Evolutionary conservation across 2,888 invertebrate genomes (phyloP).

Genomic region (Phalangium opilio): DNA sequence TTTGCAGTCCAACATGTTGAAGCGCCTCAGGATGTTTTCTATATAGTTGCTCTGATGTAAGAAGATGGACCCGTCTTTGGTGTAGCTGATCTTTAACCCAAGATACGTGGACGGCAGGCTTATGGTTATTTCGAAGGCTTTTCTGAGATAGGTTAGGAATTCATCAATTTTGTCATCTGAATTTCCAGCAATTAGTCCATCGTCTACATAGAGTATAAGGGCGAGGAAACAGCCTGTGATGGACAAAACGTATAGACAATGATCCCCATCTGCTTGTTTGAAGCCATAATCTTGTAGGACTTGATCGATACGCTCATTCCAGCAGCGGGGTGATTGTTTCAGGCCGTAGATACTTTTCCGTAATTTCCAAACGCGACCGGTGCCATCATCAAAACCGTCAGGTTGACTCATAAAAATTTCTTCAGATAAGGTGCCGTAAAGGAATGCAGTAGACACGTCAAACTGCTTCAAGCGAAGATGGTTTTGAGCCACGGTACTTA

Average conservation of each 20-base stretch:
- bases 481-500: conserved; percentile 9
- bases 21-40: too few species aligned
- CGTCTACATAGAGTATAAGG: conserved; percentile 20
- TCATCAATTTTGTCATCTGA: too few species aligned
- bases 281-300: conserved; percentile 7
- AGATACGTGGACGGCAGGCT: too few species aligned
- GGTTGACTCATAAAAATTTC: conserved; percentile 17
- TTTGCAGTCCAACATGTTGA: too few species aligned
- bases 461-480: conserved; percentile 12
- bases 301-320: conserved; percentile 11
- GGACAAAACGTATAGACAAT: conserved; percentile 12
- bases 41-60: too few species aligned
- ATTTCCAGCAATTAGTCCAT: conserved; percentile 7
- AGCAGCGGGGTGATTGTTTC: conserved; percentile 19
- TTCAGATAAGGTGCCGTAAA: conserved; percentile 10
- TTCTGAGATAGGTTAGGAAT: too few species aligned
- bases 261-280: conserved; percentile 8
- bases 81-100: too few species aligned
- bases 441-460: conserved; percentile 20
- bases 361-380: conserved; percentile 12
- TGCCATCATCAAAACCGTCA: conserved; percentile 8
- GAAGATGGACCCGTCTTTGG: too few species aligned
- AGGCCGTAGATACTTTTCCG: conserved; percentile 19
- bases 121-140: too few species aligned
- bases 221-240: background rate